Evolutionary conservation across 1,140 invertebrate species (phyloP), one percentile per base, ranked within the genome.

Genomic region (Micrasema longulum): DNA sequence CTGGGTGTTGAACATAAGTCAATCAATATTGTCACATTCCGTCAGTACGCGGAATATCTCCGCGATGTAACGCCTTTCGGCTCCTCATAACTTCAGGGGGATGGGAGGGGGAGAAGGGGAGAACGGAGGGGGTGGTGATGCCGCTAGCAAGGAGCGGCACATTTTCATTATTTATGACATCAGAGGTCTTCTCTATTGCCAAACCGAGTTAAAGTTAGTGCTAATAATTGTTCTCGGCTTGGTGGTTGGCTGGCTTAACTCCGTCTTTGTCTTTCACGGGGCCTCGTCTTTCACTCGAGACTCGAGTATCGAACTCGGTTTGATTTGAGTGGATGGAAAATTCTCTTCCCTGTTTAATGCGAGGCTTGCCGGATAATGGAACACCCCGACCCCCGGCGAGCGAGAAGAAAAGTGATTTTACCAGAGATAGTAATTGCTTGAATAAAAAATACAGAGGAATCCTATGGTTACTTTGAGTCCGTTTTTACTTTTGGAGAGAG

Each of bases 111-210:
- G 22, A 1, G 38, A 14, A 20, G 12, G 26, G 31, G 45, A 9
- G 16, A 18, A 50, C 12, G 68, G 60, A 22, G 22, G 26, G 31
- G 10, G 23, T 38, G 65, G 69, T 31, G 53, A 48, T 26, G 69
- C 53, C 63, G 47, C 47, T 35, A 68, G 70, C 69, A 65, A 72
- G 55, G 70, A 73, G 67, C 70, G 71, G 68, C 71, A 76, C 78
- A 78, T 79, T 79, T 79, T 80, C 77, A 80, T 81, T 81, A 81
- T 80, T 81, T 81, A 81, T 78, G 80, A 80, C 77, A 77, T 79
- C 78, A 77, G 77, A 80, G 79, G 77, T 79, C 78, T 78, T 77
- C 78, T 77, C 78, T 76, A 77, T 77, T 77, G 77, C 77, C 78
- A 72, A 75, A 72, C 74, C 78, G 78, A 79, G 78, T 79, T 79